Evolutionary conservation across 2,888 invertebrate species (phyloP), one percentile per base, ranked within the genome.

Genomic region (Tubulanus polymorphus): DNA sequence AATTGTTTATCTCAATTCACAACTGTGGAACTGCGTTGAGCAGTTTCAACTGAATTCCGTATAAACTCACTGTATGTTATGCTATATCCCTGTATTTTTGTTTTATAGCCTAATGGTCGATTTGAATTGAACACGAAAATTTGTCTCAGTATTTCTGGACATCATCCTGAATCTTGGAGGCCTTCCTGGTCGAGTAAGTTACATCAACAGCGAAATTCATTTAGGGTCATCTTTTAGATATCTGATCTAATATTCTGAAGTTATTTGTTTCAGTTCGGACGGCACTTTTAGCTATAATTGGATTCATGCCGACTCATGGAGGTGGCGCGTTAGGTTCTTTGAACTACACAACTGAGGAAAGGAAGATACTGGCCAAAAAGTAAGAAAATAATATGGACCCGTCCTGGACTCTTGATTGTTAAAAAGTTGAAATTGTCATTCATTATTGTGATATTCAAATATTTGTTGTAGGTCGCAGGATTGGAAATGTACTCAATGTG

Each of bases 151-250:
- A 95, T 95, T 70, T 94, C 93, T 58, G 93, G 92, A 3, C 89
- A 93, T 80, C 95, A 95, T 79, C 95, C 94, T n/a, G 95, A 96
- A 79, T 91, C 92, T 35, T 96, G 95, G 95, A 91, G 93, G 74
- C 95, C 95, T 27, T 93, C 92, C 2, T 95, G 95, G 95, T 93
- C 93, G 29, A 93, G 82, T 82, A 64, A 73, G 81, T 70, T 15
- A n/a, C n/a, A n/a, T n/a, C n/a, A n/a, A n/a, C n/a, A n/a, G n/a
- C n/a, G n/a, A n/a, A n/a, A n/a, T n/a, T n/a, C n/a, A n/a, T n/a
- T n/a, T n/a, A n/a, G n/a, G n/a, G n/a, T n/a, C n/a, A n/a, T n/a
- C n/a, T n/a, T n/a, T n/a, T n/a, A n/a, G n/a, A n/a, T n/a, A n/a
- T n/a, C n/a, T n/a, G n/a, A n/a, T n/a, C n/a, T 46, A 10, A 46